phyloP scores from a whole-genome alignment of 2,113 vertebrate species.

The Sciurus niger region DNA sequence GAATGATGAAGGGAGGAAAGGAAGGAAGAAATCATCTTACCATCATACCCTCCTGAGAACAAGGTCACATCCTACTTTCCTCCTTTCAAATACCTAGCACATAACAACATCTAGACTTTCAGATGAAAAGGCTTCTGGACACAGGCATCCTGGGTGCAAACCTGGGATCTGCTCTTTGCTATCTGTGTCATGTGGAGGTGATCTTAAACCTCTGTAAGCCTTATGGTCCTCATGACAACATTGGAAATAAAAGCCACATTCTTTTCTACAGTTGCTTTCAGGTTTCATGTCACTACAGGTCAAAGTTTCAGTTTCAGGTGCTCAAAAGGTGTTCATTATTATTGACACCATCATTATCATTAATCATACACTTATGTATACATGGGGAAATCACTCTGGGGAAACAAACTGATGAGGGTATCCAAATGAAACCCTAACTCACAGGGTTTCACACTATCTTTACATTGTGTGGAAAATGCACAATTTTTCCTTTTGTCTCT shows the following conservation, averaged over 20 bases:
- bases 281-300: neutral
- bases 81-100: neutral
- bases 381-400: neutral
- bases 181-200: neutral
- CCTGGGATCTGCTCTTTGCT: neutral
- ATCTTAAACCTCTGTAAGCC: neutral
- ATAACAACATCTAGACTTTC: neutral
- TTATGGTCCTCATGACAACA: neutral
- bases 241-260: too few species aligned
- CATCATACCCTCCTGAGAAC: neutral
- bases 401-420: neutral
- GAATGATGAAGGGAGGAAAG: neutral
- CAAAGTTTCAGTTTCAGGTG: neutral
- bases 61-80: accelerated
- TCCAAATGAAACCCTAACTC: neutral
- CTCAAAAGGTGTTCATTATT: neutral
- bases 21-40: neutral
- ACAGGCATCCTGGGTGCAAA: neutral
- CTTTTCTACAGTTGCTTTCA: neutral
- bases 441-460: neutral
- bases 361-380: neutral
- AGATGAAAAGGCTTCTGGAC: too few species aligned
- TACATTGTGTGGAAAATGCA: neutral
- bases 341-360: neutral
- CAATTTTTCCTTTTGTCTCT: neutral